A percentile compares a stretch with the other conserved stretches of the same genome.
These are phyloP conservation scores for Zosterops lateralis DNA, from an alignment of 2,113 vertebrate species.

Conservation along the genomic window DNA sequence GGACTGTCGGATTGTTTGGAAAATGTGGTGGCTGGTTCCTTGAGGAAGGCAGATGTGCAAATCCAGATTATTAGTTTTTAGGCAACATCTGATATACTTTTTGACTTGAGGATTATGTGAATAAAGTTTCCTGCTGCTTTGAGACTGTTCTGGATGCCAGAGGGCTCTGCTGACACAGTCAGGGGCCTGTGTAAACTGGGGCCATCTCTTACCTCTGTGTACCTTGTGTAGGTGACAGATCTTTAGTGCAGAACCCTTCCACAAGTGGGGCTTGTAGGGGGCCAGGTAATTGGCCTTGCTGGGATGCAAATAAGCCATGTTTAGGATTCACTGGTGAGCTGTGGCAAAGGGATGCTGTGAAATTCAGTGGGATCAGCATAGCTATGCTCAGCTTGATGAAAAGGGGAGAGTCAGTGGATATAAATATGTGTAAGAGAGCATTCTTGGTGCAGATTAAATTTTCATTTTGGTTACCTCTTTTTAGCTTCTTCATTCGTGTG, in stretches of 20 bases:
- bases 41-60: not conserved
- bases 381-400: not conserved
- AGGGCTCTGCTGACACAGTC: not conserved
- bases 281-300: not conserved
- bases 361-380: not conserved
- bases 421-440: not conserved
- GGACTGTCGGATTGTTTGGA: not conserved
- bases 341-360: not conserved
- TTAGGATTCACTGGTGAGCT: not conserved
- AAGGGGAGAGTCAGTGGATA: not conserved
- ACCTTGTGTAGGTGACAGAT: not conserved
- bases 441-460: not conserved
- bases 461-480: constrained; percentile 1
- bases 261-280: constrained; percentile 7
- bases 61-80: not conserved
- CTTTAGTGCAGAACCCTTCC: not conserved
- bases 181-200: not conserved
- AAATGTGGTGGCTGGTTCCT: not conserved
- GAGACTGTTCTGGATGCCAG: not conserved
- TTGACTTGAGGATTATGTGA: not conserved
- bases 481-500: not conserved
- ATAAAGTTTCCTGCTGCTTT: not conserved
- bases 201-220: not conserved
- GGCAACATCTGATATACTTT: not conserved
- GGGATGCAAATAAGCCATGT: not conserved